These are phyloP conservation scores for Leguminivora glycinivorella DNA, from an alignment of 1,140 invertebrate genomes.

Conservation along the genomic window DNA sequence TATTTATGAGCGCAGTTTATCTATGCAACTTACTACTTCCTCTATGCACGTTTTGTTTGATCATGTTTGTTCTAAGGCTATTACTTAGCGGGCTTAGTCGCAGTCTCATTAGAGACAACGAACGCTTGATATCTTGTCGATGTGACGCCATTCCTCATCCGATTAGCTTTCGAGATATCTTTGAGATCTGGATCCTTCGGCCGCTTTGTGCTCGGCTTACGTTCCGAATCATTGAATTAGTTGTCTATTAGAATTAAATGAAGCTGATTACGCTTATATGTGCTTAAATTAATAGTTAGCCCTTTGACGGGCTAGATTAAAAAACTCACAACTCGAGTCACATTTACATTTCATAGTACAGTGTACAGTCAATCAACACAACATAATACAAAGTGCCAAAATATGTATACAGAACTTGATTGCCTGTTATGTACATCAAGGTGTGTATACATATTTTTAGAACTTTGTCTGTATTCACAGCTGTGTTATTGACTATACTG, in stretches of 20 bases:
- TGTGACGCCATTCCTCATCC: constrained; percentile 4
- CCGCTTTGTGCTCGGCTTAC: background rate
- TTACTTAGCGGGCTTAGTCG: constrained; percentile 54
- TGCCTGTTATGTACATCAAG: no score
- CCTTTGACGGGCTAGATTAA: no score
- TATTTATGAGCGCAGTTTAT: constrained; percentile 69
- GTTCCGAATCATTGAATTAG: background rate
- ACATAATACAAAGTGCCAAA: no score
- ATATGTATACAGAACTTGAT: no score
- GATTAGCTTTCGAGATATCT: constrained; percentile 22
- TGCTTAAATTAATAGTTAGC: background rate
- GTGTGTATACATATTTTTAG: no score
- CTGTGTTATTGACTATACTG: no score
- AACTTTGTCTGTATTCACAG: no score
- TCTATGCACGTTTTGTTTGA: constrained; percentile 69
- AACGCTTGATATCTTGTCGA: constrained; percentile 38
- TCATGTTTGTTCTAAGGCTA: constrained; percentile 66
- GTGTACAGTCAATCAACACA: no score
- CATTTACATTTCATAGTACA: no score
- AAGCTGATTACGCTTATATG: background rate
- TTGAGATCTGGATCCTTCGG: constrained; percentile 6
- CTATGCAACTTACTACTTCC: constrained; percentile 70
- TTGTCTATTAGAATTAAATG: background rate
- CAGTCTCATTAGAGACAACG: constrained; percentile 62
- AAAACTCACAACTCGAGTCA: no score